These are phyloP conservation scores for Ispidina picta DNA, from an alignment of 2,797 vertebrate genomes.

Conservation along the genomic window DNA sequence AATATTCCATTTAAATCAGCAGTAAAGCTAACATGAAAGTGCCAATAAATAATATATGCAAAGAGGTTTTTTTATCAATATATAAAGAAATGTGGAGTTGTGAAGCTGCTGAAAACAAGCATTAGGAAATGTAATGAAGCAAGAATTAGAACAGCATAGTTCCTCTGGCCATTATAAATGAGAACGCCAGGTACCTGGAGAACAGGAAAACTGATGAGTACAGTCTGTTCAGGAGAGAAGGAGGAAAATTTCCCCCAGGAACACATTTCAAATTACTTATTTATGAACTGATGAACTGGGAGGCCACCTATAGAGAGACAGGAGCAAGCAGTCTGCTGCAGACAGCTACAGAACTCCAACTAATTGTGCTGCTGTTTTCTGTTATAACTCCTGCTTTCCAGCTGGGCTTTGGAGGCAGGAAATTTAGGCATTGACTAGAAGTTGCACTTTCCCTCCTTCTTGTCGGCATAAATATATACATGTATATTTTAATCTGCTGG, in stretches of 20 bases:
- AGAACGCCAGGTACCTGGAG: constrained; percentile 85
- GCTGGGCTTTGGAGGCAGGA: constrained; percentile 81
- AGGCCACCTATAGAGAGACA: constrained; percentile 85
- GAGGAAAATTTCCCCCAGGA: constrained; percentile 85
- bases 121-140: constrained; percentile 84
- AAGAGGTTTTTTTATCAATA: constrained; percentile 78
- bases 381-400: constrained; percentile 83
- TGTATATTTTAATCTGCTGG: constrained; percentile 75
- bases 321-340: constrained; percentile 81
- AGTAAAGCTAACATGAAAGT: constrained; percentile 79
- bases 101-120: constrained; percentile 78
- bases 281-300: constrained; percentile 89
- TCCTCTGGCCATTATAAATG: constrained; percentile 88
- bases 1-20: constrained; percentile 80
- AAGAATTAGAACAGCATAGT: constrained; percentile 84
- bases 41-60: constrained; percentile 85
- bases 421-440: constrained; percentile 80
- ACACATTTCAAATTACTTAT: constrained; percentile 89
- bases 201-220: constrained; percentile 85
- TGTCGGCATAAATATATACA: constrained; percentile 73
- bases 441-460: constrained; percentile 76
- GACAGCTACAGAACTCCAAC: constrained; percentile 83
- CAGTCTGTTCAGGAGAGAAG: constrained; percentile 85
- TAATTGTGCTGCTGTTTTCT: constrained; percentile 85
- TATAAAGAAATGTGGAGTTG: constrained; percentile 79